Percentiles rank a stretch among this genome's conserved stretches.
Evolutionary conservation across 2,888 invertebrate genomes (phyloP).

Genomic region (Clivina fossor): DNA sequence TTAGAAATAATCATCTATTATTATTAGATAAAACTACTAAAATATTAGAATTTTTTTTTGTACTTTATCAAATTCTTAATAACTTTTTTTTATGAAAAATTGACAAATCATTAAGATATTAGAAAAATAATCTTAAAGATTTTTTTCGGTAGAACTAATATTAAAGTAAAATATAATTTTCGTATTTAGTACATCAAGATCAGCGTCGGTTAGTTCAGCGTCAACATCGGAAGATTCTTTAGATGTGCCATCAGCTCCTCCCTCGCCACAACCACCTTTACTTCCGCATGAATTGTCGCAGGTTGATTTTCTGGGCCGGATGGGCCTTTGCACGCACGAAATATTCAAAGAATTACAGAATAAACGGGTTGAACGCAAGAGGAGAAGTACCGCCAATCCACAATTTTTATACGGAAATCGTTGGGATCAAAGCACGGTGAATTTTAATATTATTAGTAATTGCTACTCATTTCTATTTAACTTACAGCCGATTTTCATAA

Average conservation of each 20-base stretch:
- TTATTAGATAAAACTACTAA: no score
- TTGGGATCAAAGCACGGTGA: conserved; percentile 29
- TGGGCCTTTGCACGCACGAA: conserved; percentile 55
- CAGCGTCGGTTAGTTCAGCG: conserved; percentile 47
- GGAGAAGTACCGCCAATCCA: conserved; percentile 59
- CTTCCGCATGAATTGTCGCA: conserved; percentile 51
- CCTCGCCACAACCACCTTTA: conserved; percentile 47
- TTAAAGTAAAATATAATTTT: no score
- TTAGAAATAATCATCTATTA: no score
- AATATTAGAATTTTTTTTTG: background rate
- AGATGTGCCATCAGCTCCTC: conserved; percentile 44
- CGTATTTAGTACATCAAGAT: conserved; percentile 44
- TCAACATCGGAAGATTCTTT: conserved; percentile 50
- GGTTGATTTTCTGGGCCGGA: conserved; percentile 52
- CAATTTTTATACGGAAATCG: conserved; percentile 57
- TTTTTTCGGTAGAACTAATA: no score
- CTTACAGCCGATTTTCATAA: no score
- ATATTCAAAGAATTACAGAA: conserved; percentile 57
- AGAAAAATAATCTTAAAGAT: conserved; percentile 17
- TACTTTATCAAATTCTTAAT: conserved; percentile 5
- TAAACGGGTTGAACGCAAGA: conserved; percentile 56
- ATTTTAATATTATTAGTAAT: background rate
- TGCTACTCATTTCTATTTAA: background rate
- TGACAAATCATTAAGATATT: background rate
- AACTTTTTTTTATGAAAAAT: conserved; percentile 12